Evolutionary conservation across 2,888 invertebrate species (phyloP), one percentile per base, ranked within the genome.

Genomic region (Bimastos eiseni): DNA sequence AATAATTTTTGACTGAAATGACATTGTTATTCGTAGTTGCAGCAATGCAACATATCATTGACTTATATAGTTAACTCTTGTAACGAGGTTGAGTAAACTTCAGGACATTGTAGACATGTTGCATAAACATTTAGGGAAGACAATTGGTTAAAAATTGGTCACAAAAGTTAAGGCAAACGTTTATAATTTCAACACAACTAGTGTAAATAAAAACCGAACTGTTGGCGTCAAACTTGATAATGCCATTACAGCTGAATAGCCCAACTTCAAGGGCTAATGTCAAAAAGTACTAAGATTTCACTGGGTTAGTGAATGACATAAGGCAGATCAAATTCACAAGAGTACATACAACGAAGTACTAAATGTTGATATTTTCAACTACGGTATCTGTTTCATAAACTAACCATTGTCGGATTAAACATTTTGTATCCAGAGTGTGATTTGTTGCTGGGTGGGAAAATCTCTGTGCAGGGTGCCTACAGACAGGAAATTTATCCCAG

Each of bases 1-100:
- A 8, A 30, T 70, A 70, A 70, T 70, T n/a, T 30, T 30, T 70
- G n/a, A 70, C n/a, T 0, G 70, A 70, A 70, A 70, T 70, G 8
- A 70, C n/a, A n/a, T 70, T 70, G 70, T 70, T 70, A 70, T n/a
- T 70, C 70, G n/a, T n/a, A 70, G n/a, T 70, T 70, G n/a, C n/a
- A 70, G 70, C n/a, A 70, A 70, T 70, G 30, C 5, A 70, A 70
- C 70, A 70, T 30, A 70, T 70, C 70, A 70, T 70, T 6, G n/a
- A 17, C n/a, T 30, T 70, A n/a, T 70, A 70, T 70, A 70, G 70
- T 70, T n/a, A 70, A 70, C 30, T 70, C 70, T 70, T n/a, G n/a
- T n/a, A 70, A 70, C 70, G 13, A n/a, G 70, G 70, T 70, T 30
- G 70, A 70, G 70, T 70, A 70, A 49, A 70, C 13, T 70, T 70